Evolutionary conservation across 2,888 invertebrate genomes (phyloP).

Genomic region (Mythimna albipuncta): DNA sequence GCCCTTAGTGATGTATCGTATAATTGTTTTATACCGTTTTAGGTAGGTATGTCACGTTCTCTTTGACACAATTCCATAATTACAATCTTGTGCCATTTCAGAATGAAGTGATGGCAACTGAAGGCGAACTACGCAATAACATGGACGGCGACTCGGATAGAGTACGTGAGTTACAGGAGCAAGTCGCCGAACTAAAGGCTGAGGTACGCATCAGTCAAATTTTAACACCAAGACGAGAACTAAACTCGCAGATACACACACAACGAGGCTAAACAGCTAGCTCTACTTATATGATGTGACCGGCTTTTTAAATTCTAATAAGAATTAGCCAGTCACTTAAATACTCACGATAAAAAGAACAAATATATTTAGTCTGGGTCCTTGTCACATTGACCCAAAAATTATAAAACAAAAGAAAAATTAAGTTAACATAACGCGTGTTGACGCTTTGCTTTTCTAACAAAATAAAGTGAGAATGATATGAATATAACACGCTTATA

Average conservation of each 20-base stretch:
- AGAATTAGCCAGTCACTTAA: background rate
- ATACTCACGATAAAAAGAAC: background rate
- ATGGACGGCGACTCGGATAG: slow-evolving; percentile 95
- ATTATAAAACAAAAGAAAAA: background rate
- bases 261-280: background rate
- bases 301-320: too few species aligned
- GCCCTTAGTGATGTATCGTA: too few species aligned
- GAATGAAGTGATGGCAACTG: slow-evolving; percentile 98
- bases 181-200: slow-evolving; percentile 97
- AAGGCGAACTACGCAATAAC: slow-evolving; percentile 96
- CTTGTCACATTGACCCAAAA: background rate
- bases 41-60: background rate
- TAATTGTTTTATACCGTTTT: background rate
- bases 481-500: slow-evolving; percentile 50
- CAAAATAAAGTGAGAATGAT: slow-evolving; percentile 36
- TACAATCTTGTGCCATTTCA: slow-evolving; percentile 78
- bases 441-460: slow-evolving; percentile 57
- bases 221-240: background rate
- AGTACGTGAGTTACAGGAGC: slow-evolving; percentile 97
- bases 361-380: background rate
- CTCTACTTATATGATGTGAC: background rate
- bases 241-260: background rate
- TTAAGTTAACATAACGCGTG: slow-evolving; percentile 26
- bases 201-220: slow-evolving; percentile 92
- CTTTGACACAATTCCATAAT: background rate